Evolutionary conservation across 2,113 vertebrate species (phyloP).

Genomic region (Scomber colias): DNA sequence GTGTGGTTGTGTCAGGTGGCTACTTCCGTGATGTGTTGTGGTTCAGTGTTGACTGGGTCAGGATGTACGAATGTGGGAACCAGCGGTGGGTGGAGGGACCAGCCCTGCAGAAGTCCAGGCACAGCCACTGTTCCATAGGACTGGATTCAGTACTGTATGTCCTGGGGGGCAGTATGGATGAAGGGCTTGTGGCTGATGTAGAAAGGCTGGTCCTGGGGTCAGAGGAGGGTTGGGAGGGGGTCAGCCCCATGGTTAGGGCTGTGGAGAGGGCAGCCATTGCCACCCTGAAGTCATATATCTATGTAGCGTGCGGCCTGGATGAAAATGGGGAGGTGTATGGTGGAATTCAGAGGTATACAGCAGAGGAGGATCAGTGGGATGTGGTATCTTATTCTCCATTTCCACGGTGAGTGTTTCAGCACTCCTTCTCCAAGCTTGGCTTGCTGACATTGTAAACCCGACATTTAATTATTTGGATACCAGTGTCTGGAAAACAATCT

Average conservation of each 20-base stretch:
- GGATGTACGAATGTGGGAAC: slow-evolving; percentile 84
- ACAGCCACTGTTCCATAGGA: slow-evolving; percentile 89
- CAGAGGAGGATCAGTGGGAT: slow-evolving; percentile 86
- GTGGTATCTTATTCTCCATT: slow-evolving; percentile 89
- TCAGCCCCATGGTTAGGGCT: slow-evolving; percentile 85
- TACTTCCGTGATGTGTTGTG: slow-evolving; percentile 90
- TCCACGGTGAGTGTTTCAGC: slow-evolving; percentile 83
- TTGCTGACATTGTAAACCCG: neutral
- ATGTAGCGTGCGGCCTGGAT: slow-evolving; percentile 91
- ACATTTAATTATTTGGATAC: neutral
- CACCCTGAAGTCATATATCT: slow-evolving; percentile 82
- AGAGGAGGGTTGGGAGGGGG: slow-evolving; percentile 83
- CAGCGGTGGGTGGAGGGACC: slow-evolving; percentile 89
- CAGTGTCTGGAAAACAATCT: no score
- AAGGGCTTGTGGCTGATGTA: slow-evolving; percentile 85
- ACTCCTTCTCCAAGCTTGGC: neutral
- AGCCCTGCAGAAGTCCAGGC: slow-evolving; percentile 86
- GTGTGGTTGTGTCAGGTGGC: slow-evolving; percentile 88
- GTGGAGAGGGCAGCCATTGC: slow-evolving; percentile 88
- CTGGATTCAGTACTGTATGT: slow-evolving; percentile 85
- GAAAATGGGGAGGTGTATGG: slow-evolving; percentile 89
- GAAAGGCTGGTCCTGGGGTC: slow-evolving; percentile 84
- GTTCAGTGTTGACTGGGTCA: slow-evolving; percentile 92
- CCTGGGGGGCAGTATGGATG: slow-evolving; percentile 89
- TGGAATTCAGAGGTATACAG: slow-evolving; percentile 88